Base-by-base conservation (phyloP, 2,797 vertebrate species). In the Orientallactaga sibirica region DNA sequence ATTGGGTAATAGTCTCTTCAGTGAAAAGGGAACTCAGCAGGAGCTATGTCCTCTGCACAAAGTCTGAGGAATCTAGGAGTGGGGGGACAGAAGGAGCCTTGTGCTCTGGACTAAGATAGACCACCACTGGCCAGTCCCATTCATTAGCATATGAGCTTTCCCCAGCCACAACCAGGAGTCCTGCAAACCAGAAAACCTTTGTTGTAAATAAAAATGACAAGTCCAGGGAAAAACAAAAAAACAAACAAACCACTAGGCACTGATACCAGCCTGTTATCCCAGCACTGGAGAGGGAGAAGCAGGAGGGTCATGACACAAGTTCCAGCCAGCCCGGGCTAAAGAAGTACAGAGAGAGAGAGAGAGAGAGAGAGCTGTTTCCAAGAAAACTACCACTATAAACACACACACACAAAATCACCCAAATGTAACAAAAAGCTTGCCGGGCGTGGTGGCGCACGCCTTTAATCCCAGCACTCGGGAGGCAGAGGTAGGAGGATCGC, bases 11-110 rank as follows among this genome's bases (percentile, higher is more conserved):
- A 79, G 2, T 29, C 12, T 22, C 12, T 22, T n/a, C 33, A 0
- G 1, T 19, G 11, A 3, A 16, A 11, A 12, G 20, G 5, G 19
- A 70, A 29, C 43, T 1, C 3, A 66, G 0, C 1, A 24, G n/a
- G 62, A 16, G 66, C 64, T 14, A 22, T 0, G 20, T 64, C 41
- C 12, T 64, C 66, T 20, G n/a, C 2, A 52, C 62, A 6, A 10
- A 24, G 5, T 62, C 27, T 24, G 52, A 48, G 94, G 61, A 15
- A 20, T 10, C 4, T 12, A 48, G 25, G 5, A 2, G 5, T 61
- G 10, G 7, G 2, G 5, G 4, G 12, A 48, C 19, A 11, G 33
- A 8, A 27, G 3, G 37, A 48, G 61, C 8, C 14, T 9, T 19
- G 27, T 3, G 1, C 88, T 25, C 18, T 29, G 64, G 78, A 7